Conservation (phyloP, 2,797 vertebrate genomes). For the Helostoma temminkii region DNA sequence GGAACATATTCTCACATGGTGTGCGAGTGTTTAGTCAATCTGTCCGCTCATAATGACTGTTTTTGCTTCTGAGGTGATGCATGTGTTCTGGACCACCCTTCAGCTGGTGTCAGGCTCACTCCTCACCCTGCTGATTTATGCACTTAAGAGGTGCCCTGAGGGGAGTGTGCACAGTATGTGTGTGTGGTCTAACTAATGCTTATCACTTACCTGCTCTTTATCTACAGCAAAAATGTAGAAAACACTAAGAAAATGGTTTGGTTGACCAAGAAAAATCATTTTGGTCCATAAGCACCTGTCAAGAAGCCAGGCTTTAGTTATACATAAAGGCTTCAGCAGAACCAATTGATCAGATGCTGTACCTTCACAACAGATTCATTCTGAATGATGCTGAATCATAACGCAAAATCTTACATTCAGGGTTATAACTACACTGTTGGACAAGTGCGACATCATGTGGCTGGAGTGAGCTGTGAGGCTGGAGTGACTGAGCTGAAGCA, state of each 20-base stretch:
- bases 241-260: conserved; percentile 13
- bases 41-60: conserved; percentile 55
- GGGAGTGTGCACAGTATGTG: conserved; percentile 18
- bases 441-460: conserved; percentile 65
- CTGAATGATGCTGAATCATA: conserved; percentile 1
- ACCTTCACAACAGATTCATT: conserved; percentile 6
- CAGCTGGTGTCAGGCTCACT: conserved; percentile 51
- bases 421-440: not conserved
- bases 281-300: not conserved
- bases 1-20: conserved; percentile 29
- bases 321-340: conserved; percentile 2
- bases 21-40: conserved; percentile 50
- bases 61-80: conserved; percentile 62
- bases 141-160: conserved; percentile 35
- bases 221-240: conserved; percentile 12
- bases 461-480: too few species aligned
- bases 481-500: too few species aligned
- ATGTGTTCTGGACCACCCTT: conserved; percentile 58
- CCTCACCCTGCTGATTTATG: conserved; percentile 54
- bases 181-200: not conserved
- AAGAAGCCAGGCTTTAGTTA: conserved; percentile 1
- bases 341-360: not conserved
- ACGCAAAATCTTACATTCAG: not conserved
- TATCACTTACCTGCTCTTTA: conserved; percentile 20
- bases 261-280: not conserved